Percentiles rank a stretch among this genome's conserved stretches.
These are phyloP conservation scores for Centropristis striata DNA, from an alignment of 2,113 vertebrate species.

Conservation along the genomic window DNA sequence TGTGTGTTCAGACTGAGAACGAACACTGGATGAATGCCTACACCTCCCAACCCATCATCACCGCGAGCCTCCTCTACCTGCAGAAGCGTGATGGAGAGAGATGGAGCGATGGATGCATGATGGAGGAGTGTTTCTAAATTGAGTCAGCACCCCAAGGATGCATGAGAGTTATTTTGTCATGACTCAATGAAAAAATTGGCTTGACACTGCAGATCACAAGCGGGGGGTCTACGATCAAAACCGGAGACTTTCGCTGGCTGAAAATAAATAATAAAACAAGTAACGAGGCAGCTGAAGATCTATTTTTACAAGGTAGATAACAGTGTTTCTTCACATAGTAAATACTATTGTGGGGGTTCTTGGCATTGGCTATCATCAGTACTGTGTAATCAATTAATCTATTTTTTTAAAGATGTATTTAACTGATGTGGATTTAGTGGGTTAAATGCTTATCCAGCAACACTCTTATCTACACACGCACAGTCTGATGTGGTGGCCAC, in stretches of 20 bases:
- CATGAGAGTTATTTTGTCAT: constrained; percentile 58
- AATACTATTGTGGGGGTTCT: constrained; percentile 9
- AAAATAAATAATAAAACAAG: constrained; percentile 46
- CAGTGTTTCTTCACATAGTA: constrained; percentile 5
- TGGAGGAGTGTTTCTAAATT: constrained; percentile 56
- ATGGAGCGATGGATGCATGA: constrained; percentile 37
- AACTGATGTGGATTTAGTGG: background rate
- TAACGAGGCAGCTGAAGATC: background rate
- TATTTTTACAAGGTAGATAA: constrained; percentile 35
- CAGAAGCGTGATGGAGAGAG: constrained; percentile 43
- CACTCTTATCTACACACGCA: background rate
- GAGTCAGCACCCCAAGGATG: constrained; percentile 54
- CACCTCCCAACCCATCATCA: constrained; percentile 46
- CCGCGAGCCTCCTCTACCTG: constrained; percentile 21
- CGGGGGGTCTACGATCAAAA: constrained; percentile 15
- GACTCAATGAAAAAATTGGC: constrained; percentile 39
- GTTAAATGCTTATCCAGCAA: background rate
- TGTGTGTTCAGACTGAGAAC: constrained; percentile 44
- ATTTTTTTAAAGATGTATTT: constrained; percentile 7
- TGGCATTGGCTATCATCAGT: constrained; percentile 4
- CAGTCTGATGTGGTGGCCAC: background rate
- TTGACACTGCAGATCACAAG: constrained; percentile 31
- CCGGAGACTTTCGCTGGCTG: constrained; percentile 1
- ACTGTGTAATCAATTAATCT: constrained; percentile 1
- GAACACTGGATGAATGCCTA: constrained; percentile 59